Evolutionary conservation across 2,888 invertebrate genomes (phyloP), one percentile per base, ranked within the genome.

Genomic region (Mythimna loreyi): DNA sequence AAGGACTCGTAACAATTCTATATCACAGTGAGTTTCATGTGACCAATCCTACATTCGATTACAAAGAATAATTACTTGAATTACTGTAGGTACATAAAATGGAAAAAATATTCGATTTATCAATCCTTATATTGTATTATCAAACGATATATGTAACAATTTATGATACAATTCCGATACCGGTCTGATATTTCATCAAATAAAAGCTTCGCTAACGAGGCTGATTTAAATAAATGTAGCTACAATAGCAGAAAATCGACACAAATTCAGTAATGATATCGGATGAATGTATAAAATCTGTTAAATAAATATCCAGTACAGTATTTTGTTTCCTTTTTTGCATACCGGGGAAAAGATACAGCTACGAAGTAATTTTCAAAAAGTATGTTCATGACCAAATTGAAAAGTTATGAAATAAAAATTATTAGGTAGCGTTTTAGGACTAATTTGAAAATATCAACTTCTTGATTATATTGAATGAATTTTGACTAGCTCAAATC

Each of bases 191-290:
- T 52, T 68, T 62, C 16, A 47, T 68, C 1, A 30, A 61, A 62
- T 56, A 28, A 52, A 73, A 33, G 19, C 40, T 60, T 67, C 25
- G 43, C 56, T 60, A 75, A 21, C 40, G 16, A 25, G 60, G 11
- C n/a, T 28, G 11, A 28, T 43, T 25, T 47, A 33, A 73, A 60
- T 52, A 30, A 45, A 55, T n/a, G 16, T 53, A 43, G 19, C 36
- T 30, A 60, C 36, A 21, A 23, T 55, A 36, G 33, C 8, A 19
- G 49, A 59, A 43, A 52, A 57, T 61, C 19, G 43, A 52, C 25
- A 6, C 11, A 40, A 55, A 59, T 59, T 59, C 33, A 53, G 28
- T 47, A 40, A 2, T 8, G 19, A 9, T 61, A 11, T 16, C 3
- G 5, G 25, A 13, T 25, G n/a, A 25, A 49, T 23, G 23, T 16